Conservation (phyloP, 37 sponge, comb jelly and placozoan species). For the Diacarnus erythraeanus region DNA sequence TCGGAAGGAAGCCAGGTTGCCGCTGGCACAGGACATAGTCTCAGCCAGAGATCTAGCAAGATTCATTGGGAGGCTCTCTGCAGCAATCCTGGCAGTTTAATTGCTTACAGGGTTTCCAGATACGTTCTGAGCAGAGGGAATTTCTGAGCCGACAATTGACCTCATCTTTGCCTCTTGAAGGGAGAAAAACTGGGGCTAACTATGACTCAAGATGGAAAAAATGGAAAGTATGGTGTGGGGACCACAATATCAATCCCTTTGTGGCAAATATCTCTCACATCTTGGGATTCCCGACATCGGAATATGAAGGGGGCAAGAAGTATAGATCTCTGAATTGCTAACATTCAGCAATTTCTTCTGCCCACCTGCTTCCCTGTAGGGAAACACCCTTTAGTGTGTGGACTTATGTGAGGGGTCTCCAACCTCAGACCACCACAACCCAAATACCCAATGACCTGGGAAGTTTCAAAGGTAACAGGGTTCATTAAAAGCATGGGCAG, state of each 20-base stretch:
- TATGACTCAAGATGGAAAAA: slow-evolving; percentile 27
- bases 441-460: slow-evolving; percentile 24
- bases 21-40: no score
- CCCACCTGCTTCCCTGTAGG: slow-evolving; percentile 30
- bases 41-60: no score
- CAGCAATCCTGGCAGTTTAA: no score
- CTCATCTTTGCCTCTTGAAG: slow-evolving; percentile 27
- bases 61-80: no score
- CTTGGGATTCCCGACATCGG: slow-evolving; percentile 1
- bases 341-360: slow-evolving; percentile 44
- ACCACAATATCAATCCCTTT: not conserved
- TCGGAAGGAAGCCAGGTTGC: not conserved
- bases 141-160: slow-evolving; percentile 19
- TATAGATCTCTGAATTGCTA: slow-evolving; percentile 43
- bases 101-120: slow-evolving; percentile 28
- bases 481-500: no score
- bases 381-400: slow-evolving; percentile 26
- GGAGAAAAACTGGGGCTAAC: no score
- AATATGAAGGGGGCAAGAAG: slow-evolving; percentile 11
- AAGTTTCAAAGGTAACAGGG: slow-evolving; percentile 23
- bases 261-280: slow-evolving; percentile 1
- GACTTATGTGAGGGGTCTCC: slow-evolving; percentile 18
- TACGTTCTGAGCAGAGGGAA: not conserved
- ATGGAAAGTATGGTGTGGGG: slow-evolving; percentile 10
- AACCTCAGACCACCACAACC: slow-evolving; percentile 39